A percentile compares a stretch with the other conserved stretches of the same genome.
These are phyloP conservation scores for Cranoglanis bouderius DNA, from an alignment of 2,113 vertebrate species.

Conservation along the genomic window DNA sequence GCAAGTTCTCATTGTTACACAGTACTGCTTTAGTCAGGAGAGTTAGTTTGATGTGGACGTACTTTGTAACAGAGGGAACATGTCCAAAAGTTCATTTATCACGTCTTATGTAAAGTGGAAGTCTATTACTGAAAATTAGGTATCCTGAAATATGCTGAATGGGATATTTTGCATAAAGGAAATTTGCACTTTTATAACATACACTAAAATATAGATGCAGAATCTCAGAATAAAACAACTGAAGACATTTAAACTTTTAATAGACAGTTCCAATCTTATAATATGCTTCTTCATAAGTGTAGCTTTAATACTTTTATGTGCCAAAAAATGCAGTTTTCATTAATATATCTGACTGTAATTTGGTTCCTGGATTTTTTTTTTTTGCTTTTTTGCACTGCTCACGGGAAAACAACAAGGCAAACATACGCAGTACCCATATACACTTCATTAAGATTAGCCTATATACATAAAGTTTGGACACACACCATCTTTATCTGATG, in stretches of 20 bases:
- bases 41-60: not conserved
- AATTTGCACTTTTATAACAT: not conserved
- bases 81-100: not conserved
- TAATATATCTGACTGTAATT: not conserved
- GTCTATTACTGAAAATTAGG: slow-evolving; percentile 12
- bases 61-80: slow-evolving; percentile 25
- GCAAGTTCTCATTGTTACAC: slow-evolving; percentile 47
- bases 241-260: not conserved
- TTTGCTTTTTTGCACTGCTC: slow-evolving; percentile 10
- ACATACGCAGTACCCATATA: slow-evolving; percentile 22
- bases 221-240: not conserved
- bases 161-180: not conserved
- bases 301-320: slow-evolving; percentile 14
- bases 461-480: slow-evolving; percentile 26
- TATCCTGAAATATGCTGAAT: slow-evolving; percentile 4
- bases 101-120: slow-evolving; percentile 43
- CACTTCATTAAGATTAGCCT: slow-evolving; percentile 6
- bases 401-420: slow-evolving; percentile 7
- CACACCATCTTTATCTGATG: slow-evolving; percentile 26
- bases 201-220: slow-evolving; percentile 1
- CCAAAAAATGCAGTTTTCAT: slow-evolving; percentile 12
- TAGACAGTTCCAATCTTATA: not conserved
- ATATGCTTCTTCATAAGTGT: not conserved
- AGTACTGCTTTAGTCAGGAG: slow-evolving; percentile 26
- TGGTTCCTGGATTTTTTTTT: not conserved